Percentiles rank a stretch among this genome's conserved stretches.
These are phyloP conservation scores for Panthera uncia DNA, from an alignment of 2,113 vertebrate genomes.

Conservation along the genomic window DNA sequence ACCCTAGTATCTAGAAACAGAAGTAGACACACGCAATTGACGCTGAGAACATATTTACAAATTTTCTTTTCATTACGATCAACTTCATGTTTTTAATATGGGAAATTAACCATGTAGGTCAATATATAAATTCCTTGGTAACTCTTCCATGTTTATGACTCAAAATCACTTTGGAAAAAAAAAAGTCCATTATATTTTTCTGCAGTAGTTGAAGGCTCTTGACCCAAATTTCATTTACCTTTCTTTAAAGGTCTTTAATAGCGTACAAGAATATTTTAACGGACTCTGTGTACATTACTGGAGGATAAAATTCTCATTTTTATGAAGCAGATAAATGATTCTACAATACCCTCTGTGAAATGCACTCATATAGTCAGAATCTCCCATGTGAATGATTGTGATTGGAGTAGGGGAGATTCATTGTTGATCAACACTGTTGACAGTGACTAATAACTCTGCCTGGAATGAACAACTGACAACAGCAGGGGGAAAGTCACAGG, in stretches of 20 bases:
- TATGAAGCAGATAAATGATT: background rate
- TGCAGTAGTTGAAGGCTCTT: background rate
- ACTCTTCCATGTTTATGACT: background rate
- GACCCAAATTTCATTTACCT: background rate
- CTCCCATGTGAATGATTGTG: background rate
- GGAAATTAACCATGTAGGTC: background rate
- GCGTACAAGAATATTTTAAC: background rate
- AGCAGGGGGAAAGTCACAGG: rapidly evolving
- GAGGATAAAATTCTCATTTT: background rate
- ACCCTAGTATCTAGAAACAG: background rate
- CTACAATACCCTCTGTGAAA: background rate
- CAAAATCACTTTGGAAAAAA: background rate
- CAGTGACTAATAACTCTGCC: background rate
- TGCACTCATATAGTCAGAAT: background rate
- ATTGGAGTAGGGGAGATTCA: background rate
- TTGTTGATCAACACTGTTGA: background rate
- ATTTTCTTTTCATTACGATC: background rate
- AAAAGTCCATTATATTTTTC: background rate
- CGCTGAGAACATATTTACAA: background rate
- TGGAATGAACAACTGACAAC: rapidly evolving
- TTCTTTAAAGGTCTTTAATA: background rate
- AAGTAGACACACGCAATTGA: background rate
- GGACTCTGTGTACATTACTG: background rate
- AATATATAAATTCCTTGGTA: background rate
- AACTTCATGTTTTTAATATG: background rate